phyloP scores from a whole-genome alignment of 2,888 invertebrate genomes.

The Brassicogethes aeneus region DNA sequence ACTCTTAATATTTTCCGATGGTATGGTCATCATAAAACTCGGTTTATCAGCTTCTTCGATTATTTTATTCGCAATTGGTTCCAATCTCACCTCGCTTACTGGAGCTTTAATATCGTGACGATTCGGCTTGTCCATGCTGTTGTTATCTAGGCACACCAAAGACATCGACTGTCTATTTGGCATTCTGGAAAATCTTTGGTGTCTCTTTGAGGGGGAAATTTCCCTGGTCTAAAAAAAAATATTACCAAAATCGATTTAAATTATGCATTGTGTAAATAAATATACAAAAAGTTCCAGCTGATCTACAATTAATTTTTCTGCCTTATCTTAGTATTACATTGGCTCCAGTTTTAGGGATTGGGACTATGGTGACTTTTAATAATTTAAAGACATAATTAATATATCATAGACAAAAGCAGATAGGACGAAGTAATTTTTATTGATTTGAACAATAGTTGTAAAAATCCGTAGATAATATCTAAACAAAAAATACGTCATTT shows the following conservation, averaged over 20 bases:
- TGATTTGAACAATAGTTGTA: too few species aligned
- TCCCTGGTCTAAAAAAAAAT: conserved; percentile 17
- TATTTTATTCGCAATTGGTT: conserved; percentile 20
- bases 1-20: conserved; percentile 49
- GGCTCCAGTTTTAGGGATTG: too few species aligned
- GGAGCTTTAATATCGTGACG: conserved; percentile 36
- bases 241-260: conserved; percentile 21
- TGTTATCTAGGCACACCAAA: conserved; percentile 15
- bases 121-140: conserved; percentile 2
- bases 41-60: conserved; percentile 23
- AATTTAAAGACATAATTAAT: too few species aligned
- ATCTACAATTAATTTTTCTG: too few species aligned
- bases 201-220: conserved; percentile 18
- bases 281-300: too few species aligned
- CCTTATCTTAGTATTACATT: too few species aligned
- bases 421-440: too few species aligned
- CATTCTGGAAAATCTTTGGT: conserved; percentile 18
- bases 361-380: too few species aligned
- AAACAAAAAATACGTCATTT: too few species aligned
- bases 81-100: conserved; percentile 36
- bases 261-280: conserved; percentile 6
- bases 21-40: conserved; percentile 42
- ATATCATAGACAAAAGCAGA: too few species aligned
- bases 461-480: too few species aligned
- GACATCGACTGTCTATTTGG: conserved; percentile 20